Conservation (phyloP, 2,888 invertebrate species). For the Gibbula magus region DNA sequence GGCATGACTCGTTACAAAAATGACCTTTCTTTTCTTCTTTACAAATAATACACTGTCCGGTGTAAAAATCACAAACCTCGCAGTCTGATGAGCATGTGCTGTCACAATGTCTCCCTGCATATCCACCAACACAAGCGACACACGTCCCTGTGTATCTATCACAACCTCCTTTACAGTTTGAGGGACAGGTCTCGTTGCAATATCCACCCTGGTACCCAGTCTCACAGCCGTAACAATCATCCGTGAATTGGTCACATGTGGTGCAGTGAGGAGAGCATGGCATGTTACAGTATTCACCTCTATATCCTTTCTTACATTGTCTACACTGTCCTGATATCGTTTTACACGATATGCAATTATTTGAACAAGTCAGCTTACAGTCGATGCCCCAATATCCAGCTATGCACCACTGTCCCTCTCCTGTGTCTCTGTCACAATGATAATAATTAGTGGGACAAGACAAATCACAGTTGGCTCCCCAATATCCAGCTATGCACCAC, state of each 20-base stretch:
- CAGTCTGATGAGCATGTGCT: background rate
- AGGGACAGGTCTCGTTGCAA: background rate
- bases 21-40: background rate
- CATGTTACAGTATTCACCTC: too few species aligned
- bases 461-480: too few species aligned
- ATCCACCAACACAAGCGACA: background rate
- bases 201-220: background rate
- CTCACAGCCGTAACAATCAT: background rate
- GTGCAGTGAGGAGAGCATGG: background rate
- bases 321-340: too few species aligned
- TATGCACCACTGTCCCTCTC: too few species aligned
- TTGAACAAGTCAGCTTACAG: too few species aligned
- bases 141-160: background rate
- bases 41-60: background rate
- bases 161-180: background rate
- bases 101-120: background rate
- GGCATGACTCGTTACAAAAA: background rate
- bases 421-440: too few species aligned
- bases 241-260: background rate
- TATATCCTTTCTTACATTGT: too few species aligned
- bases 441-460: too few species aligned
- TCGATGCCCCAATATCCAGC: too few species aligned
- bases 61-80: background rate
- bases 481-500: too few species aligned
- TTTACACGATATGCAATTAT: too few species aligned